A percentile compares a stretch with the other conserved stretches of the same genome.
phyloP scores from a whole-genome alignment of 2,113 vertebrate species.

The Carassius auratus region DNA sequence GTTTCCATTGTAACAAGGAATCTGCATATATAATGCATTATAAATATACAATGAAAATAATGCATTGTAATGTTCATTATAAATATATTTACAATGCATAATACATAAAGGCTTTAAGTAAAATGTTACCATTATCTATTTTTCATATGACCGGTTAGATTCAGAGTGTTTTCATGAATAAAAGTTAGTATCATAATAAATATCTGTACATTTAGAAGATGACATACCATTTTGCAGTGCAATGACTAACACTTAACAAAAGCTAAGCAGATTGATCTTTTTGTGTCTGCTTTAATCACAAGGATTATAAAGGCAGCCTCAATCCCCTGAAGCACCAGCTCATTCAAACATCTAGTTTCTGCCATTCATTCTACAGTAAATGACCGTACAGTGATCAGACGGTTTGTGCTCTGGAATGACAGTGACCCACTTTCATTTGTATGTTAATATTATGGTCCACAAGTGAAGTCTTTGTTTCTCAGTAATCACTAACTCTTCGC shows the following conservation, averaged over 20 bases:
- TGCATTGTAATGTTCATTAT: too few species aligned
- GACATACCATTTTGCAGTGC: not conserved
- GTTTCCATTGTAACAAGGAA: too few species aligned
- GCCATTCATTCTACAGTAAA: not conserved
- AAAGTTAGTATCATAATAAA: not conserved
- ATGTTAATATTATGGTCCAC: conserved; percentile 57
- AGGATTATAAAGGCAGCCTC: conserved; percentile 21
- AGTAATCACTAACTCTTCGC: not conserved
- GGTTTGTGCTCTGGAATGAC: conserved; percentile 23
- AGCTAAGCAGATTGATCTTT: not conserved
- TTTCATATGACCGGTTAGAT: not conserved
- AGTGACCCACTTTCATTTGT: conserved; percentile 74
- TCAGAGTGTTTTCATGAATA: not conserved
- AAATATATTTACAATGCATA: too few species aligned
- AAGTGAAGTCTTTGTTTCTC: conserved; percentile 67
- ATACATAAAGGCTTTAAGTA: too few species aligned
- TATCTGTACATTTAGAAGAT: not conserved
- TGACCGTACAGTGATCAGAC: conserved; percentile 39
- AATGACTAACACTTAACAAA: not conserved
- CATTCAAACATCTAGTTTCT: not conserved
- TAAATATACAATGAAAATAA: too few species aligned
- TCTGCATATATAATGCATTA: too few species aligned
- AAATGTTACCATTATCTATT: not conserved
- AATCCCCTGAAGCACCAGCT: conserved; percentile 14
- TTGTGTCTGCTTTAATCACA: conserved; percentile 16